A percentile compares a stretch with the other conserved stretches of the same genome.
Conservation (phyloP, 2,113 vertebrate genomes). For the Thermophis baileyi region DNA sequence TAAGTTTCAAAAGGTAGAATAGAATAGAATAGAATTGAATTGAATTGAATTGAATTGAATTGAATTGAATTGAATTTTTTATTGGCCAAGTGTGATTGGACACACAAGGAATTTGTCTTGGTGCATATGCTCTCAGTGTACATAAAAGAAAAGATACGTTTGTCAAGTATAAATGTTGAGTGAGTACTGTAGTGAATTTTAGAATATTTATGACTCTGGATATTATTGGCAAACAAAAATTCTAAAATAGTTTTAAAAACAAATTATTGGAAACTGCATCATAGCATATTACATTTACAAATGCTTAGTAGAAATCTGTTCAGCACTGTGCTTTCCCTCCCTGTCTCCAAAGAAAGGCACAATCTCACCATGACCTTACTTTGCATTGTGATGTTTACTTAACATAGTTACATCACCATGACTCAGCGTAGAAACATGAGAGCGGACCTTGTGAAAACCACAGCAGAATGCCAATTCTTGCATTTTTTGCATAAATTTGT, state of each 20-base stretch:
- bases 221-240: not conserved
- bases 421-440: slow-evolving; percentile 58
- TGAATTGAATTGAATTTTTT: too few species aligned
- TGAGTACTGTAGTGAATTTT: not conserved
- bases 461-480: slow-evolving; percentile 37
- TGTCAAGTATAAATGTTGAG: not conserved
- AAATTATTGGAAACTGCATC: not conserved
- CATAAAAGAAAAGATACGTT: too few species aligned
- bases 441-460: slow-evolving; percentile 62
- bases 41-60: too few species aligned
- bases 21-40: too few species aligned
- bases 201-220: not conserved
- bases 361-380: slow-evolving; percentile 49
- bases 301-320: not conserved
- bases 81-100: too few species aligned
- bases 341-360: not conserved
- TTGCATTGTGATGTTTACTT: slow-evolving; percentile 46
- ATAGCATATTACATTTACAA: not conserved
- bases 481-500: slow-evolving; percentile 26
- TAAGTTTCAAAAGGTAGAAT: not conserved
- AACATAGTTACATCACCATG: slow-evolving; percentile 55
- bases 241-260: not conserved
- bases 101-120: too few species aligned
- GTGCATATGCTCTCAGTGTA: too few species aligned
- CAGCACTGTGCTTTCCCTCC: accelerated